Conservation (phyloP, 2,888 invertebrate species). For the Melipona beecheii region DNA sequence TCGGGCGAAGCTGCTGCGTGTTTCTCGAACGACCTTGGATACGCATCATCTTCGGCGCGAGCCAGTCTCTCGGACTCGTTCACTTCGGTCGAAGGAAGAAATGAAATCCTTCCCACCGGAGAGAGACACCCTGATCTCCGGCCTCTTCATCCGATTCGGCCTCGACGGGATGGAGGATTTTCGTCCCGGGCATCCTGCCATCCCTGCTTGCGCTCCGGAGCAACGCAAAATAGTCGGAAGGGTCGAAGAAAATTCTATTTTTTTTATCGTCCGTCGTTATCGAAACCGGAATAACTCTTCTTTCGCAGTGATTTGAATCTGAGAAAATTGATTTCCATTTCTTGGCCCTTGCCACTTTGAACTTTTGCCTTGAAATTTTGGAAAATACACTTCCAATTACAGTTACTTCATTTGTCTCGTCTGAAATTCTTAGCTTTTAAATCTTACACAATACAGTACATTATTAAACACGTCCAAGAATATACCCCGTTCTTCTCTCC, state of each 20-base stretch:
- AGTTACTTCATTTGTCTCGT: not conserved
- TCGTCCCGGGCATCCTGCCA: conserved; percentile 8
- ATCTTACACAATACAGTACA: not conserved
- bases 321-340: not conserved
- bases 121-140: conserved; percentile 10
- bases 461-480: not conserved
- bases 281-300: not conserved
- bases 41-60: conserved; percentile 8
- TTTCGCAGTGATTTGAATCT: not conserved
- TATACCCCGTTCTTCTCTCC: too few species aligned
- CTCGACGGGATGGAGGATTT: not conserved
- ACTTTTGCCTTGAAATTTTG: not conserved
- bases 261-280: not conserved
- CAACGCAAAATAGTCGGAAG: conserved; percentile 20
- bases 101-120: conserved; percentile 20
- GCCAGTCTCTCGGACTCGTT: conserved; percentile 18
- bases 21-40: conserved; percentile 56
- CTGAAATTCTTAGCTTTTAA: not conserved
- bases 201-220: not conserved
- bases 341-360: not conserved
- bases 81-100: conserved; percentile 5
- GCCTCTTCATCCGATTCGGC: conserved; percentile 11
- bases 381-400: too few species aligned
- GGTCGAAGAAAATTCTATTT: not conserved
- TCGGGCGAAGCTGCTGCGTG: not conserved